phyloP scores from a whole-genome alignment of 1,140 invertebrate genomes.

The Ephestia elutella region DNA sequence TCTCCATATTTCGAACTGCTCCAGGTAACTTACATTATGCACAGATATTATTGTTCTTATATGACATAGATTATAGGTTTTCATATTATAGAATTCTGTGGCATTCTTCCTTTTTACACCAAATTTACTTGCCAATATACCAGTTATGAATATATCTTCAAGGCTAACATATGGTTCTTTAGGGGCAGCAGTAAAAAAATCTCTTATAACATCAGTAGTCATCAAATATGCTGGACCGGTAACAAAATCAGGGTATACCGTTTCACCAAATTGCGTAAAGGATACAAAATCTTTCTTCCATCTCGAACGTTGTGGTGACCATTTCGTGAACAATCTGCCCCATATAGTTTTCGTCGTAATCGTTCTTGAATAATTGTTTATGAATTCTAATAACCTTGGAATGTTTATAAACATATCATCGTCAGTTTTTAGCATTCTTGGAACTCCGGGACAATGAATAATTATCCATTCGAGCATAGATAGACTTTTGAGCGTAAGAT shows the following conservation, averaged over 20 bases:
- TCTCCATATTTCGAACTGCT: too few species aligned
- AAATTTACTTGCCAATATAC: slow-evolving; percentile 86
- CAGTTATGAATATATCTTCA: slow-evolving; percentile 92
- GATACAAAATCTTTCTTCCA: slow-evolving; percentile 89
- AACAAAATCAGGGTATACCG: slow-evolving; percentile 82
- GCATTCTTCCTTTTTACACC: too few species aligned
- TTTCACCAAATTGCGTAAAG: slow-evolving; percentile 80
- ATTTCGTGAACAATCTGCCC: slow-evolving; percentile 85
- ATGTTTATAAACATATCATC: slow-evolving; percentile 96
- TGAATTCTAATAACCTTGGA: slow-evolving; percentile 81
- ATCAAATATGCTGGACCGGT: slow-evolving; percentile 91
- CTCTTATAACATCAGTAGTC: slow-evolving; percentile 79
- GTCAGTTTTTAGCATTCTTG: slow-evolving; percentile 89
- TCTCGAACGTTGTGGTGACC: slow-evolving; percentile 90
- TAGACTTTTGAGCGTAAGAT: slow-evolving; percentile 90
- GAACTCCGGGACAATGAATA: slow-evolving; percentile 83
- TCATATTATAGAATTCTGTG: too few species aligned
- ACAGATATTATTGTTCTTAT: too few species aligned
- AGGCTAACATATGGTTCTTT: slow-evolving; percentile 86
- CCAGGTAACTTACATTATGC: too few species aligned
- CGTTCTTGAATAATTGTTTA: slow-evolving; percentile 78
- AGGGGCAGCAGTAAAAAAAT: slow-evolving; percentile 83
- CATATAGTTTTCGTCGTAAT: slow-evolving; percentile 82
- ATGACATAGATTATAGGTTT: too few species aligned
- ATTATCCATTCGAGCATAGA: slow-evolving; percentile 89